Base-by-base conservation (phyloP, 2,797 vertebrate genomes). In the Margarornis squamiger region DNA sequence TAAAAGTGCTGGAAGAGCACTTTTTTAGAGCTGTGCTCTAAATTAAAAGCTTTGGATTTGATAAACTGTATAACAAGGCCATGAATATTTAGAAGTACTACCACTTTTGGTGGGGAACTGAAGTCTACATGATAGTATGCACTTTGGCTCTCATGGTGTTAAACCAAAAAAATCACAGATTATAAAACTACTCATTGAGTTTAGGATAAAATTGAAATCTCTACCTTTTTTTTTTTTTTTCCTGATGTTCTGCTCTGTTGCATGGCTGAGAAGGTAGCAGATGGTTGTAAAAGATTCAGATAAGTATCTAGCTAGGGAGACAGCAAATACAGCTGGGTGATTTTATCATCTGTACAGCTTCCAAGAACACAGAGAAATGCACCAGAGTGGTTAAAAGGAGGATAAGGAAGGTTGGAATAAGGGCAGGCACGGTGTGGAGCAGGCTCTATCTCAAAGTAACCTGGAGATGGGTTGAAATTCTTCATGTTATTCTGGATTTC, bases 21-120 rank as follows among this genome's bases (percentile, higher is more conserved):
- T 39, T 39, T 39, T 39, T 39, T 39, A 39, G 39, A 39, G 39
- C 39, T 39, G 39, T 39, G 24, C 58, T 84, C 76, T 93, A 92
- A 93, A 93, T 90, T 88, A 96, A 93, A 92, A 95, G 59, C 63
- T 92, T 90, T 93, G 34, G 67, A 85, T 84, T 73, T 91, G 79
- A 77, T 92, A 82, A 82, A 73, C 26, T 57, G 22, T 38, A 41
- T 62, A 77, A 89, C 5, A 36, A 77, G 91, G 49, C 38, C 45
- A 90, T 57, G 58, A 70, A 94, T 75, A 93, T 94, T 95, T 94
- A 95, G 77, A 79, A 89, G 55, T 49, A 73, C 65, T 89, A 65
- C 59, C n/a, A 61, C 51, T 96, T 82, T 32, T 77, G 67, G 26
- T 18, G 17, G 58, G 8, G 45, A 21, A 70, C 89, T 16, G 20